Conservation (phyloP, 2,113 vertebrate species). For the Potamarius usumacintae region DNA sequence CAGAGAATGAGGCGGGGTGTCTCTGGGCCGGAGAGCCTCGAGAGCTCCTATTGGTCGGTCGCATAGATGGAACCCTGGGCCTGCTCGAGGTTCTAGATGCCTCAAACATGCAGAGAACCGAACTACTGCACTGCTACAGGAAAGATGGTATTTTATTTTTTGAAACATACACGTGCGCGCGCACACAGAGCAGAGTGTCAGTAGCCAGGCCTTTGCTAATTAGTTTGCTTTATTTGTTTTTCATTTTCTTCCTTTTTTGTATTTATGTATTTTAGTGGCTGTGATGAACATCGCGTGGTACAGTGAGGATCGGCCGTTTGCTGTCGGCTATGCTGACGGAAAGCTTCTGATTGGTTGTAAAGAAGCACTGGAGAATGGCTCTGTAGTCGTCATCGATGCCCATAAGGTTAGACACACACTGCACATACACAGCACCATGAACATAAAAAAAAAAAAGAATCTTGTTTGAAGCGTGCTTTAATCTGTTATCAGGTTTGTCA, state of each 20-base stretch:
- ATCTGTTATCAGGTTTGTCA: neutral
- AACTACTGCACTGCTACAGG: slow-evolving; percentile 93
- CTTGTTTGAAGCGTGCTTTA: neutral
- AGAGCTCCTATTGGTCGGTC: slow-evolving; percentile 89
- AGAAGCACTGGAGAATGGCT: slow-evolving; percentile 86
- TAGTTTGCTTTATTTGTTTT: neutral
- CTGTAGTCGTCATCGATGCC: slow-evolving; percentile 87
- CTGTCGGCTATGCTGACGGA: slow-evolving; percentile 92
- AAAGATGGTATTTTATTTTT: slow-evolving; percentile 80
- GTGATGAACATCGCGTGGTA: slow-evolving; percentile 94
- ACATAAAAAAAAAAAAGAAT: too few relatives aligned
- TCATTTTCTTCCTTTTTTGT: neutral
- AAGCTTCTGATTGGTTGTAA: slow-evolving; percentile 88
- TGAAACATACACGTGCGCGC: neutral
- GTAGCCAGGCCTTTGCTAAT: neutral
- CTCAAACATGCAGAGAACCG: slow-evolving; percentile 82
- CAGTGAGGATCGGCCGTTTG: slow-evolving; percentile 92
- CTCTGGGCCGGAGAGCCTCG: slow-evolving; percentile 83
- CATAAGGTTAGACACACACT: slow-evolving; percentile 80
- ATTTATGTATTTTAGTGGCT: slow-evolving; percentile 74
- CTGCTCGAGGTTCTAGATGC: slow-evolving; percentile 88
- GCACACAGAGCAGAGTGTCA: neutral
- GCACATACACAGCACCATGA: neutral
- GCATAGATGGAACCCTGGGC: slow-evolving; percentile 92
- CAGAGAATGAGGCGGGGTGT: slow-evolving; percentile 79